These are phyloP conservation scores for Tetrax tetrax DNA, from an alignment of 2,113 vertebrate species.

Conservation along the genomic window DNA sequence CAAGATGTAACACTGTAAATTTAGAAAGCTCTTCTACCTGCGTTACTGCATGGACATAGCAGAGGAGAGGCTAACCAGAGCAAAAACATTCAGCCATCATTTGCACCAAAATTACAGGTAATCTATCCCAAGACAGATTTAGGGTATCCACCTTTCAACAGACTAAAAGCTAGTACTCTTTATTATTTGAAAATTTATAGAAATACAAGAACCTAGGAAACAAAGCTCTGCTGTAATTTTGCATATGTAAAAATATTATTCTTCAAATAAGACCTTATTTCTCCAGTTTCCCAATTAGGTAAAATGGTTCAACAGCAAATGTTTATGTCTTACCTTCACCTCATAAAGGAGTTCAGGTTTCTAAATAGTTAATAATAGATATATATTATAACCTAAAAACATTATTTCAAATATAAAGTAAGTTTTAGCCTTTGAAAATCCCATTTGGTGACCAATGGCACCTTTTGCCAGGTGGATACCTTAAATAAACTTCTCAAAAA, in stretches of 20 bases:
- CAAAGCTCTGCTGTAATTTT: neutral
- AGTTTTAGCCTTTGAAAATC: neutral
- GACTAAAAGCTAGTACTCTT: neutral
- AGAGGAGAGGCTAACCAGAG: neutral
- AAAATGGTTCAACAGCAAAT: neutral
- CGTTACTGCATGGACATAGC: neutral
- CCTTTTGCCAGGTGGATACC: neutral
- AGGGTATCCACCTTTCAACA: neutral
- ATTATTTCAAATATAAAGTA: neutral
- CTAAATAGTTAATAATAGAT: neutral
- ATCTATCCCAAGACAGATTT: neutral
- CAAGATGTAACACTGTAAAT: neutral
- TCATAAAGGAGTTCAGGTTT: neutral
- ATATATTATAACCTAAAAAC: neutral
- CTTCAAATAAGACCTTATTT: neutral
- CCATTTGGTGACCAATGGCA: neutral
- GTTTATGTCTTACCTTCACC: neutral
- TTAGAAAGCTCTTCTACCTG: neutral
- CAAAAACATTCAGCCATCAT: neutral
- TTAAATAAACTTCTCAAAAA: neutral
- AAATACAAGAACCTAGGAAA: neutral
- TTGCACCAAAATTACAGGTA: neutral
- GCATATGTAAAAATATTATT: neutral
- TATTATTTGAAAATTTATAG: neutral
- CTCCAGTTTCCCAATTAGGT: neutral